phyloP scores from a whole-genome alignment of 2,888 invertebrate species.

The Pheosia gnoma region DNA sequence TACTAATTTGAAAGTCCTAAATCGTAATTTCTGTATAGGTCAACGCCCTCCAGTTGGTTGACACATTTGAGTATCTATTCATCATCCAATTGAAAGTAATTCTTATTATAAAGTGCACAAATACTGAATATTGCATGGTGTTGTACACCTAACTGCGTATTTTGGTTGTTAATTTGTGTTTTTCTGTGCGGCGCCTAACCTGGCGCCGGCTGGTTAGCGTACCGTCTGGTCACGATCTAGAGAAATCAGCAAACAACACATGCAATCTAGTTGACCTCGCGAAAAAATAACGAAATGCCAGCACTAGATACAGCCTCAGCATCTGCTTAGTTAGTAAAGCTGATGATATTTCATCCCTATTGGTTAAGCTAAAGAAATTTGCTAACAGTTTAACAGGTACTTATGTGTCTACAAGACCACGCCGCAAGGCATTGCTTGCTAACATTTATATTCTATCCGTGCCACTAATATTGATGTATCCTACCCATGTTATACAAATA shows the following conservation, averaged over 20 bases:
- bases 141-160: not conserved
- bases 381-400: too few species aligned
- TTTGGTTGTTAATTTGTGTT: not conserved
- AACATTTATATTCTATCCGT: too few species aligned
- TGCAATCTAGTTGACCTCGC: not conserved
- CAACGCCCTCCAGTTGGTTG: not conserved
- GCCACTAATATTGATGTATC: too few species aligned
- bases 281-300: not conserved
- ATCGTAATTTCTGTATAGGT: too few species aligned
- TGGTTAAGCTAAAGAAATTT: too few species aligned
- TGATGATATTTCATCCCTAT: too few species aligned
- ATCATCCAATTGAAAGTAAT: not conserved
- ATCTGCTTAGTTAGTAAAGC: not conserved
- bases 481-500: too few species aligned
- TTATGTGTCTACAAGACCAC: too few species aligned
- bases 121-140: not conserved
- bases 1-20: too few species aligned
- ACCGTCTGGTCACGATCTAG: constrained; percentile 3
- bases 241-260: constrained; percentile 3
- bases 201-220: constrained; percentile 1
- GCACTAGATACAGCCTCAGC: not conserved
- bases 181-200: not conserved
- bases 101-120: not conserved
- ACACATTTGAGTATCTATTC: not conserved
- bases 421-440: too few species aligned